phyloP scores from a whole-genome alignment of 2,113 vertebrate species.

The Tenebrosternarchus preto region DNA sequence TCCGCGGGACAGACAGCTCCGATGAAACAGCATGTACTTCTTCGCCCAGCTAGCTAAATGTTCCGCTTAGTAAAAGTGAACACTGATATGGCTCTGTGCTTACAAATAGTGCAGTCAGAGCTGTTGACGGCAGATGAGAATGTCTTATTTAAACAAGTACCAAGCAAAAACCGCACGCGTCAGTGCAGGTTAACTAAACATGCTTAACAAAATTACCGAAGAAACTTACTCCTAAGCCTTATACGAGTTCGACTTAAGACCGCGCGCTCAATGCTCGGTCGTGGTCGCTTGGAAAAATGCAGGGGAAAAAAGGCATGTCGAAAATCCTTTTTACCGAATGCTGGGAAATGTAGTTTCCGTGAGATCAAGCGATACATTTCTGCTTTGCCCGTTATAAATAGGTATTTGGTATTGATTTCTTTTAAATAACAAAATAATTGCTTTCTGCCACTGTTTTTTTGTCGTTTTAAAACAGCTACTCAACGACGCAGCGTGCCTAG shows the following conservation, averaged over 20 bases:
- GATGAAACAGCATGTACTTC: background rate
- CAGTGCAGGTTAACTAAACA: too few relatives aligned
- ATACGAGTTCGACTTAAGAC: background rate
- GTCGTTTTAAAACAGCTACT: too few relatives aligned
- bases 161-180: background rate
- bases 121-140: background rate
- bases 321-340: background rate
- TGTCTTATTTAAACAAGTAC: too few relatives aligned
- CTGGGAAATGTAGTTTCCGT: slow-evolving; percentile 51
- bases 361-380: background rate
- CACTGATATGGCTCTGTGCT: background rate
- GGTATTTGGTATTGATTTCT: too few relatives aligned
- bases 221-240: slow-evolving; percentile 1
- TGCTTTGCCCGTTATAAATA: background rate
- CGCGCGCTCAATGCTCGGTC: slow-evolving; percentile 17
- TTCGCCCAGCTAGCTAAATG: background rate
- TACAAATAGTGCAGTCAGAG: background rate
- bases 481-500: too few relatives aligned
- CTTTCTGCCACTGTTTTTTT: too few relatives aligned
- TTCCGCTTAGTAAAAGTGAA: slow-evolving; percentile 27
- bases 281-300: slow-evolving; percentile 29
- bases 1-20: background rate
- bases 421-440: too few relatives aligned
- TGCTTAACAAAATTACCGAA: background rate
- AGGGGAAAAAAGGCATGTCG: slow-evolving; percentile 30